Evolutionary conservation across 2,888 invertebrate species (phyloP).

Genomic region (Subacronicta megacephala): DNA sequence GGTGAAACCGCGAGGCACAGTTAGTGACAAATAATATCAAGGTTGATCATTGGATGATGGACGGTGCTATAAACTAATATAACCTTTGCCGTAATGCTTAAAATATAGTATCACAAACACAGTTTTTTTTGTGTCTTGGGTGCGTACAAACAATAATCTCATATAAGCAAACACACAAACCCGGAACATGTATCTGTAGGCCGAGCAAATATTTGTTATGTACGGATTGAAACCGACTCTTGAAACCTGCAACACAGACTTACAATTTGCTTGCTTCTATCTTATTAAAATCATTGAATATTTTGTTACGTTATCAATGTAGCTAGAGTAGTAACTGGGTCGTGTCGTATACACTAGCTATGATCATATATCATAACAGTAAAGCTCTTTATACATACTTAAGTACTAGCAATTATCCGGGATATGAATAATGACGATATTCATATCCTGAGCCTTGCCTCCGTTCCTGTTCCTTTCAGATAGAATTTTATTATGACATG

Average conservation of each 20-base stretch:
- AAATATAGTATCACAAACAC: no score
- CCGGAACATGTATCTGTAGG: not conserved
- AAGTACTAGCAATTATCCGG: slow-evolving; percentile 9
- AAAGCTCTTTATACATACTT: slow-evolving; percentile 8
- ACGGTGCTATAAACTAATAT: no score
- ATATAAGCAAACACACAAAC: not conserved
- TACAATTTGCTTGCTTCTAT: slow-evolving; percentile 6
- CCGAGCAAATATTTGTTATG: not conserved
- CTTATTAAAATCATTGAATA: slow-evolving; percentile 40
- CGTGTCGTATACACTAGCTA: slow-evolving; percentile 9
- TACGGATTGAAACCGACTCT: not conserved
- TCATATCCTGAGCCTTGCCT: no score
- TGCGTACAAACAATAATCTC: not conserved
- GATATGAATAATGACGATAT: not conserved
- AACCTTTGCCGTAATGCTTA: no score
- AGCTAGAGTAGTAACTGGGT: slow-evolving; percentile 23
- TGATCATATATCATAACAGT: slow-evolving; percentile 11
- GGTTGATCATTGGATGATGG: no score
- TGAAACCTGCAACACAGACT: not conserved
- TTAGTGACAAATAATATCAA: no score
- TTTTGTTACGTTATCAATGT: slow-evolving; percentile 41
- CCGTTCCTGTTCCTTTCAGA: no score
- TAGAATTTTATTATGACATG: no score
- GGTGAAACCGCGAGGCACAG: no score
- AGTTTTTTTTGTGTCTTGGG: no score